Evolutionary conservation across 2,888 invertebrate species (phyloP), one percentile per base, ranked within the genome.

Genomic region (Hypsopygia costalis): DNA sequence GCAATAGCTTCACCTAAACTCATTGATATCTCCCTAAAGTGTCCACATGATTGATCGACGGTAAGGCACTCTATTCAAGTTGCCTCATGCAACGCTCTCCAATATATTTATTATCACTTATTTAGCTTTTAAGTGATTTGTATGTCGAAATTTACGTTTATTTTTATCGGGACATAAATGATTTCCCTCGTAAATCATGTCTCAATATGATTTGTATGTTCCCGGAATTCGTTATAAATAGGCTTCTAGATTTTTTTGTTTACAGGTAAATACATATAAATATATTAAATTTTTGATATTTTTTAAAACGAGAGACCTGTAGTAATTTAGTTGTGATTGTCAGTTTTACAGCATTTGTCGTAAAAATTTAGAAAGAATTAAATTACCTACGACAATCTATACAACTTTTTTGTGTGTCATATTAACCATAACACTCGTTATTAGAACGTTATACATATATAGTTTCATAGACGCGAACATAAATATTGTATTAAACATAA

Each of bases 11-110:
- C 16, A 4, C 20, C 10, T 3, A n/a, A 12, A 29, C 31, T 40
- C 40, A 42, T 40, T 42, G 42, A 42, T 41, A 45, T 39, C 46
- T 22, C 30, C 36, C 57, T 55, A 65, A 67, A 74, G 71, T 72
- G 69, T 68, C 69, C 60, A 45, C 58, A 63, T 68, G 79, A 79
- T 79, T 78, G 78, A 79, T 80, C 61, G 72, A 70, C 62, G 62
- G 47, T 44, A 45, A 49, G 52, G 28, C 46, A 51, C 55, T 54
- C 56, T 55, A 63, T 65, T 64, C 60, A 66, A 49, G 45, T 56
- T 44, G 35, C 40, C 43, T 39, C 46, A 36, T 30, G 55, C 52
- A 54, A 52, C 51, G 39, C 39, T 44, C 36, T 32, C 11, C 41
- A 44, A 43, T 49, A 63, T 61, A 3, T 63, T 55, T 46, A 55